phyloP scores from a whole-genome alignment of 2,888 invertebrate species.

The Vesta saturnalis region DNA sequence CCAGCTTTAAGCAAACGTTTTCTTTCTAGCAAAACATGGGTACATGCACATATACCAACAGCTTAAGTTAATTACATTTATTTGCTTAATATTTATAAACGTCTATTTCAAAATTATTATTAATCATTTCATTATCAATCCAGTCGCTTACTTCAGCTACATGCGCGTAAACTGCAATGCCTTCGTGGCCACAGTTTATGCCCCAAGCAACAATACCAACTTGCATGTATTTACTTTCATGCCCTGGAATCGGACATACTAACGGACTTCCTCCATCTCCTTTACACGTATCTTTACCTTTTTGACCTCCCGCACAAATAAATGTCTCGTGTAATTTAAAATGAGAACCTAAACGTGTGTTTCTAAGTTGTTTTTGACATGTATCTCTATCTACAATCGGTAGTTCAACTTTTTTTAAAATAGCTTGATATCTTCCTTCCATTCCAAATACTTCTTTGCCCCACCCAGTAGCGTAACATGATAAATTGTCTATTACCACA shows the following conservation, averaged over 20 bases:
- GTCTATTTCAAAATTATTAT: not conserved
- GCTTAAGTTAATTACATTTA: not conserved
- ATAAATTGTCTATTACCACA: constrained; percentile 59
- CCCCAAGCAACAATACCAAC: constrained; percentile 67
- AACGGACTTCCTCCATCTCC: constrained; percentile 82
- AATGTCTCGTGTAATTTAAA: constrained; percentile 74
- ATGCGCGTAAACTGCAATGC: constrained; percentile 63
- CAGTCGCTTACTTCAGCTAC: constrained; percentile 59
- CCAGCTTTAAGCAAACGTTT: too few relatives aligned
- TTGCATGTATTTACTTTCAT: constrained; percentile 63
- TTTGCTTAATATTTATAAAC: constrained; percentile 9
- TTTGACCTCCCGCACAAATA: constrained; percentile 81
- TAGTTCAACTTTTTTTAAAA: constrained; percentile 74
- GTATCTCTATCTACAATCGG: constrained; percentile 65
- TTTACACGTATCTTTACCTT: constrained; percentile 75
- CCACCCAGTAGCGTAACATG: constrained; percentile 80
- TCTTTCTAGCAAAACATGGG: too few relatives aligned
- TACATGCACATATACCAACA: not conserved
- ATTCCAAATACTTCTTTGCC: constrained; percentile 76
- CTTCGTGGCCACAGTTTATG: constrained; percentile 62
- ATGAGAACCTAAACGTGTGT: constrained; percentile 71
- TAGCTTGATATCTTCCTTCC: constrained; percentile 63
- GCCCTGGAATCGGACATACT: constrained; percentile 71
- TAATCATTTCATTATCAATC: constrained; percentile 53
- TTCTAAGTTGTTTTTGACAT: constrained; percentile 65